Percentiles rank a stretch among this genome's conserved stretches.
Conservation (phyloP, 2,113 vertebrate species). For the Anas platyrhynchos region DNA sequence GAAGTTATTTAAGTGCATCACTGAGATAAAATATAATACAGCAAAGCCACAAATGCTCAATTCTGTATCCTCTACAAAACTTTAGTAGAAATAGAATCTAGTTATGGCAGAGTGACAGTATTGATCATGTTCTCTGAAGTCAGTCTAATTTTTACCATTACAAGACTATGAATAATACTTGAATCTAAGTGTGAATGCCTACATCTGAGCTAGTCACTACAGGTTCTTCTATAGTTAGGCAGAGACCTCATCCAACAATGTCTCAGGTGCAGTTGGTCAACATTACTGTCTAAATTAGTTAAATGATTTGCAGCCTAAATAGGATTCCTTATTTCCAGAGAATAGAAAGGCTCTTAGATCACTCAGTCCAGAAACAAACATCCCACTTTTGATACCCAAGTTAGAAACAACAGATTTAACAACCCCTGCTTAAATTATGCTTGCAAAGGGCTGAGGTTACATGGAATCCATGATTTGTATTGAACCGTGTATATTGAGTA, state of each 20-base stretch:
- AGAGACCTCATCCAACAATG: neutral
- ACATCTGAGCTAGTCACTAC: neutral
- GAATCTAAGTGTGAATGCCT: neutral
- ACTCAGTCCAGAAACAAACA: neutral
- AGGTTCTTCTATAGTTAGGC: neutral
- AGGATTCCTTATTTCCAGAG: neutral
- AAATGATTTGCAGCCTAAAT: neutral
- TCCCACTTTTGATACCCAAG: fast-evolving
- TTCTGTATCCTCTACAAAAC: neutral
- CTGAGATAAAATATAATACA: neutral
- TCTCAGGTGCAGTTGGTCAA: neutral
- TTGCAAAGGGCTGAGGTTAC: neutral
- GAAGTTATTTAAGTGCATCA: constrained; percentile 1
- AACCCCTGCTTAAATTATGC: neutral
- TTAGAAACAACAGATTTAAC: neutral
- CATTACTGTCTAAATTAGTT: neutral
- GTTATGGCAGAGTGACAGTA: neutral
- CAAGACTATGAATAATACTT: neutral
- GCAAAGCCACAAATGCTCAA: neutral
- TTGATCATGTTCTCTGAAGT: neutral
- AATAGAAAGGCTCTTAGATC: neutral
- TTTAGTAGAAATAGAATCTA: neutral
- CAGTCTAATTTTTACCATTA: neutral
- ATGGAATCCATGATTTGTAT: neutral
- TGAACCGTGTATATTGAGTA: neutral